Evolutionary conservation across 1,140 invertebrate genomes (phyloP), one percentile per base, ranked within the genome.

Genomic region (Tetragonula clypearis): DNA sequence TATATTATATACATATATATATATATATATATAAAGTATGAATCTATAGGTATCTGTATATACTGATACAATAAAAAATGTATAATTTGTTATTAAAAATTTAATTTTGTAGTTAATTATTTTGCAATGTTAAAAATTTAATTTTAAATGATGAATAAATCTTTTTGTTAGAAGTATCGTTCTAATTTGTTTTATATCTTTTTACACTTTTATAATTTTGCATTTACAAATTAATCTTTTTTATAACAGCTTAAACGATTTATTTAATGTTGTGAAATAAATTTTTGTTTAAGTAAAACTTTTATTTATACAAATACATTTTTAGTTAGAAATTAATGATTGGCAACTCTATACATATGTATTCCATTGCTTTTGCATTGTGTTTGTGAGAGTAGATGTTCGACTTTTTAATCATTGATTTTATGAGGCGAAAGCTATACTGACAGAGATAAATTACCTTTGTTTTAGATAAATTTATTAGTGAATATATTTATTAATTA

Each of bases 381-480:
- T 66, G n/a, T 21, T 66, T 30, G 73, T 69, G 35, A 65, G 72
- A 82, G 72, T 75, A 68, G 53, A 83, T 15, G 81, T 77, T 69
- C 81, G 81, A 83, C 81, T 83, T 84, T 84, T 84, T 55, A 53
- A 62, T 55, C 26, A 71, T 60, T 35, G 55, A 62, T 71, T 35
- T 71, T 71, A 71, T 21, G 55, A 71, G 82, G 82, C 82, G 82
- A 84, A 84, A 84, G 82, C 75, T 72, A 55, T 35, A 30, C 55
- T 6, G 35, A 71, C 66, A 1, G 23, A 35, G 35, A 84, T 53
- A 49, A 78, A 84, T 49, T 30, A 23, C n/a, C 60, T 49, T 49
- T 71, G 60, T 60, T 66, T 66, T 21, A 49, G 19, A 56, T 23
- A 71, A 83, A 21, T 60, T 19, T 62, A 11, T 41, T 41, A 26